These are phyloP conservation scores for Lytechinus pictus DNA, from an alignment of 35 echinoderm and acorn worm species.

Conservation along the genomic window DNA sequence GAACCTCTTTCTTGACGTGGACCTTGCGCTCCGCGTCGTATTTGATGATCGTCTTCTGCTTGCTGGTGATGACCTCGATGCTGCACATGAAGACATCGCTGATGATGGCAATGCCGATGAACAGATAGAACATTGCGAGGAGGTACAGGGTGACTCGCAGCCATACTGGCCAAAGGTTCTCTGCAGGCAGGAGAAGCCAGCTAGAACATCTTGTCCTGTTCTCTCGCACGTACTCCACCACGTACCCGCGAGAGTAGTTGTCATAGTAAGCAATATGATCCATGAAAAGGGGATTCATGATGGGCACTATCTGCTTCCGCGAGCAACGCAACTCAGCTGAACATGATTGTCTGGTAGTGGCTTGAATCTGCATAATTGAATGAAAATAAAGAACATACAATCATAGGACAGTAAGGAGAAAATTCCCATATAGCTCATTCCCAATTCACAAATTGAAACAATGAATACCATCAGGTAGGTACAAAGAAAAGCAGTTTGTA, in stretches of 20 bases:
- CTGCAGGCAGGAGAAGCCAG: slow-evolving; percentile 91
- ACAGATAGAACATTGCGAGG: slow-evolving; percentile 82
- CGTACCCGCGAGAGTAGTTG: slow-evolving; percentile 74
- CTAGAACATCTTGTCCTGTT: slow-evolving; percentile 62
- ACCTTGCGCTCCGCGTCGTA: slow-evolving; percentile 88
- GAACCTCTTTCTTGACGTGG: slow-evolving; percentile 81
- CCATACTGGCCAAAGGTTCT: slow-evolving; percentile 91
- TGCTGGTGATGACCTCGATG: slow-evolving; percentile 97
- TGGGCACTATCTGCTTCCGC: background rate
- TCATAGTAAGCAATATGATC: slow-evolving; percentile 39
- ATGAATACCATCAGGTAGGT: no score
- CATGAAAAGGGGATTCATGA: background rate
- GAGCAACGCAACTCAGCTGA: background rate
- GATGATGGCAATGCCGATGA: slow-evolving; percentile 93
- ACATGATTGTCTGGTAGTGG: background rate
- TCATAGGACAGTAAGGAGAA: no score
- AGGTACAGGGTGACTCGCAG: slow-evolving; percentile 82
- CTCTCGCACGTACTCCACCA: slow-evolving; percentile 60
- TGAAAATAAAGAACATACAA: background rate
- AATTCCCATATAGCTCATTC: no score
- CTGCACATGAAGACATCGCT: slow-evolving; percentile 99
- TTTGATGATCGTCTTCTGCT: slow-evolving; percentile 82
- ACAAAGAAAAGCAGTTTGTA: no score
- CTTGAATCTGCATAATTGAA: background rate
- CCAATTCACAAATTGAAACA: no score